Conservation (phyloP, 2,888 invertebrate species). For the Sinodicranocentrus sp. region DNA sequence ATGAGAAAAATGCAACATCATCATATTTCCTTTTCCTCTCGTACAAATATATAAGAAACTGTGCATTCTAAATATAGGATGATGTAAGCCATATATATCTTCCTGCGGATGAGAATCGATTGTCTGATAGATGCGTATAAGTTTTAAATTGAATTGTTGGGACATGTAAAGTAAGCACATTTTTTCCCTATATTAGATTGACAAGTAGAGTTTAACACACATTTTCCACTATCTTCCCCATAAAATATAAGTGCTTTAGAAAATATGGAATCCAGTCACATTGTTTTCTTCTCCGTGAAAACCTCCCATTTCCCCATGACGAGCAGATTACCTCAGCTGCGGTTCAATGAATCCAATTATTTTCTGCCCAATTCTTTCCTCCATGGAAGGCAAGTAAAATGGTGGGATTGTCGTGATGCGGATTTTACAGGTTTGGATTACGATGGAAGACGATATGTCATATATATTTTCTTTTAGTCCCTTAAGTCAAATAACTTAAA, state of each 20-base stretch:
- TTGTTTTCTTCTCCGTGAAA: too few species aligned
- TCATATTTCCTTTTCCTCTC: neutral
- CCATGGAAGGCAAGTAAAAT: too few species aligned
- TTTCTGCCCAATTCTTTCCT: too few species aligned
- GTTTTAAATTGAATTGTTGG: slow-evolving; percentile 10
- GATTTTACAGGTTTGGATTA: too few species aligned
- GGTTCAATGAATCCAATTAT: neutral
- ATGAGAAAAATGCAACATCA: slow-evolving; percentile 44
- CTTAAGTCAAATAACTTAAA: too few species aligned
- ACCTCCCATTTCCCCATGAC: neutral
- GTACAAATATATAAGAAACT: neutral
- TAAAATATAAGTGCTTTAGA: neutral
- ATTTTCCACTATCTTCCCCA: neutral
- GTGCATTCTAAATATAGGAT: neutral
- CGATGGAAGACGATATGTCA: too few species aligned
- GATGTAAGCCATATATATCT: too few species aligned
- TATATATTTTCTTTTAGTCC: too few species aligned
- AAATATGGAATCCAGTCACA: neutral
- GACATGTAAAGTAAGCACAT: slow-evolving; percentile 9
- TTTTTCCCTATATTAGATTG: slow-evolving; percentile 1
- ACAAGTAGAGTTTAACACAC: neutral
- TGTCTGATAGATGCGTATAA: neutral
- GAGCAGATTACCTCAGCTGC: slow-evolving; percentile 12
- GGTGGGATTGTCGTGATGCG: too few species aligned
- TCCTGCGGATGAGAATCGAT: too few species aligned